Evolutionary conservation across 2,888 invertebrate species (phyloP), one percentile per base, ranked within the genome.

Genomic region (Caenorhabditis uteleia): DNA sequence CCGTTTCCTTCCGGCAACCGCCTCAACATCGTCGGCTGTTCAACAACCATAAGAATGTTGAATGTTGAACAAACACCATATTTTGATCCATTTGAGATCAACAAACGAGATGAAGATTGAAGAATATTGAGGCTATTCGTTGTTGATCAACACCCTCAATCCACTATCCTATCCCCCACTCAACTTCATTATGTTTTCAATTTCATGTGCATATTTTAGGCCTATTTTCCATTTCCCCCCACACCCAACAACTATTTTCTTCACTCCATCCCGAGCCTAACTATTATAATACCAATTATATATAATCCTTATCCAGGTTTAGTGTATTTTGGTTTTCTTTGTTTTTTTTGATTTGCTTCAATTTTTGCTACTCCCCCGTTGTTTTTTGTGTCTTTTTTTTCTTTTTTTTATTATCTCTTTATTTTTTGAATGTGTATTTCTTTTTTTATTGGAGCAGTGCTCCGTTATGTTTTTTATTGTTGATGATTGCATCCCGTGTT

Each of bases 1-100:
- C 88, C 92, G 95, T 85, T 97, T 97, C 65, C 31, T 64, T 27
- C 68, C 60, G n/a, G 57, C 62, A 18, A 29, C 59, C 8, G n/a
- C 42, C 10, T 25, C 60, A 4, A 7, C 59, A 0, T 27, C 53
- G 14, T n/a, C 54, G 1, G n/a, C n/a, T 16, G n/a, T n/a, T n/a
- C n/a, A n/a, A n/a, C n/a, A n/a, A n/a, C n/a, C n/a, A n/a, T n/a
- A n/a, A n/a, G n/a, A n/a, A n/a, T n/a, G n/a, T n/a, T n/a, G n/a
- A n/a, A n/a, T n/a, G n/a, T n/a, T n/a, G n/a, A n/a, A n/a, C n/a
- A n/a, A n/a, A n/a, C n/a, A n/a, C n/a, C n/a, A n/a, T n/a, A n/a
- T n/a, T n/a, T n/a, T n/a, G n/a, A n/a, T n/a, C n/a, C n/a, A n/a
- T n/a, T n/a, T n/a, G n/a, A n/a, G n/a, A n/a, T n/a, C n/a, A n/a